A percentile compares a stretch with the other conserved stretches of the same genome.
Conservation (phyloP, 1,140 invertebrate genomes). For the Solenopsis invicta region DNA sequence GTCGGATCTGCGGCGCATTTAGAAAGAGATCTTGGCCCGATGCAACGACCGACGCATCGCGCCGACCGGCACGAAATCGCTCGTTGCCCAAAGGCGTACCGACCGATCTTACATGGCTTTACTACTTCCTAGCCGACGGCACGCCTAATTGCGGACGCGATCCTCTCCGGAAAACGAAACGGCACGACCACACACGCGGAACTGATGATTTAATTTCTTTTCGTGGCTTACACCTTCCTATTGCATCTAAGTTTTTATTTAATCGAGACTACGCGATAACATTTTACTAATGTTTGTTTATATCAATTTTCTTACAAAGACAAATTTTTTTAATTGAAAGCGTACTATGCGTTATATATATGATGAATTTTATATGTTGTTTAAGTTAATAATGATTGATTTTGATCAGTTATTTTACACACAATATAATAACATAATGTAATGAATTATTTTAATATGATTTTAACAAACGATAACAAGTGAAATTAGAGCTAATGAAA, state of each 20-base stretch:
- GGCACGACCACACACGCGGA: constrained; percentile 31
- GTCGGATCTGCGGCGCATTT: constrained; percentile 74
- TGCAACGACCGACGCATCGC: constrained; percentile 52
- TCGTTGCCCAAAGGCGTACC: constrained; percentile 69
- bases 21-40: constrained; percentile 72
- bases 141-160: constrained; percentile 67
- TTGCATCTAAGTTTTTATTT: neutral
- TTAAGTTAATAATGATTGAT: neutral
- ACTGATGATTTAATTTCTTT: neutral
- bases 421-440: too few relatives aligned
- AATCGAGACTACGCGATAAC: neutral
- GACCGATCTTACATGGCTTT: constrained; percentile 61
- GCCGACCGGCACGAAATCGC: constrained; percentile 60
- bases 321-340: neutral
- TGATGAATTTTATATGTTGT: neutral
- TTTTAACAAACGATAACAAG: neutral
- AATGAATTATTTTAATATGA: neutral
- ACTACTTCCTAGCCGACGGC: constrained; percentile 75
- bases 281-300: neutral
- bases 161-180: constrained; percentile 49
- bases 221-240: neutral
- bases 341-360: neutral
- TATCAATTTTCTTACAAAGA: neutral
- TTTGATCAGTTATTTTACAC: too few relatives aligned
- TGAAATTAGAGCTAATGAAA: too few relatives aligned